Conservation (phyloP, 2,113 vertebrate genomes). For the Probosciger aterrimus region DNA sequence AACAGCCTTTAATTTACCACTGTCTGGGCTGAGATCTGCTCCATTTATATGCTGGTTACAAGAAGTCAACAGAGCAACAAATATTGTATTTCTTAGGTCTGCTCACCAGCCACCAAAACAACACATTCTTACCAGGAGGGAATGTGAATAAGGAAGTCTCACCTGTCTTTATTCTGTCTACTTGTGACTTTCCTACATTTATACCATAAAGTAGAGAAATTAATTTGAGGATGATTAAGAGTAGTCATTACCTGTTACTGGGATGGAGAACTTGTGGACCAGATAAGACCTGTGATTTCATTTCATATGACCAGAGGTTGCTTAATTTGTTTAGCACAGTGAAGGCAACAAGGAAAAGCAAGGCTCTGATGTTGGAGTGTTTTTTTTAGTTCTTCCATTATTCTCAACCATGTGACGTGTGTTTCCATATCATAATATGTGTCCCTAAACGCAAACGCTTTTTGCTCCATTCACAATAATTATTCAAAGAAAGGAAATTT, state of each 20-base stretch:
- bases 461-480: background rate
- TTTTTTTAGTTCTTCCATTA: background rate
- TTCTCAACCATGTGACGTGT: background rate
- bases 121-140: background rate
- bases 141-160: background rate
- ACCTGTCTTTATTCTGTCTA: background rate
- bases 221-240: background rate
- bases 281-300: background rate
- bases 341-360: background rate
- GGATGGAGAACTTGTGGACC: background rate
- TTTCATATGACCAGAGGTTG: background rate
- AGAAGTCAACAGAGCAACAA: background rate
- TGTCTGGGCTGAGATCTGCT: background rate
- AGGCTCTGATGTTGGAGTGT: background rate
- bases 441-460: background rate
- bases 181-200: background rate
- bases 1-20: background rate
- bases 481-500: background rate
- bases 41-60: background rate
- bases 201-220: background rate
- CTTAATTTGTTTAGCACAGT: background rate
- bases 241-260: background rate
- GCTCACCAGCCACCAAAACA: background rate
- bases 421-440: background rate
- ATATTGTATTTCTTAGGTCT: background rate